A percentile compares a stretch with the other conserved stretches of the same genome.
Evolutionary conservation across 2,888 invertebrate species (phyloP).

Genomic region (Amphipyra tragopoginis): DNA sequence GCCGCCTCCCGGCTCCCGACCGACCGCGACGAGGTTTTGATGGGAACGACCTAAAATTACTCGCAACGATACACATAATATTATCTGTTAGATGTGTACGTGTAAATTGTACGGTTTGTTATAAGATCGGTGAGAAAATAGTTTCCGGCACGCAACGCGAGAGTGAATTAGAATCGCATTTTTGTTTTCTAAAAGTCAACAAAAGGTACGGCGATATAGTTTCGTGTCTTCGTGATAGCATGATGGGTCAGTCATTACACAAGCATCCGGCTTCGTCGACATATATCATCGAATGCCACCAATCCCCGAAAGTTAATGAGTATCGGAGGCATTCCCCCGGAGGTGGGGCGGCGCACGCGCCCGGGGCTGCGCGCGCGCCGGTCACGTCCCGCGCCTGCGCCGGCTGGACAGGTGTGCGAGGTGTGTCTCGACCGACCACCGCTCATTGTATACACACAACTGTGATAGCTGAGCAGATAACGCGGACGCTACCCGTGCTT

Average conservation of each 20-base stretch:
- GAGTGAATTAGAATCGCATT: constrained; percentile 59
- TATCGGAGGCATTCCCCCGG: constrained; percentile 83
- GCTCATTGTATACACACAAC: constrained; percentile 62
- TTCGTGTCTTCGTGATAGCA: constrained; percentile 63
- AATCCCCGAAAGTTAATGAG: constrained; percentile 86
- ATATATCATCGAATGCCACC: constrained; percentile 82
- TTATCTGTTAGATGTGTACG: constrained; percentile 64
- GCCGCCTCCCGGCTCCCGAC: constrained; percentile 63
- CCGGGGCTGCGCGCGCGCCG: constrained; percentile 68
- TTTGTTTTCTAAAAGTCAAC: constrained; percentile 58
- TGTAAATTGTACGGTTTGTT: constrained; percentile 64
- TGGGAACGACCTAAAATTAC: constrained; percentile 86
- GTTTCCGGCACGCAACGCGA: constrained; percentile 63
- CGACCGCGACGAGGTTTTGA: constrained; percentile 57
- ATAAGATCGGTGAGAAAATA: constrained; percentile 65
- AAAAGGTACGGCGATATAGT: constrained; percentile 54
- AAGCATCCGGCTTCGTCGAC: constrained; percentile 82
- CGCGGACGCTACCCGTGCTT: constrained; percentile 65
- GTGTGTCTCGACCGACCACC: constrained; percentile 60
- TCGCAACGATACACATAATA: constrained; percentile 69
- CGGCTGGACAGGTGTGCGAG: constrained; percentile 67
- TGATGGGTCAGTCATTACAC: constrained; percentile 77
- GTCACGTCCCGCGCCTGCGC: constrained; percentile 63
- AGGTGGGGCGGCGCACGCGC: constrained; percentile 73
- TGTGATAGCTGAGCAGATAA: constrained; percentile 70